Base-by-base conservation (phyloP, 2,888 invertebrate genomes). In the Drosophila putrida region DNA sequence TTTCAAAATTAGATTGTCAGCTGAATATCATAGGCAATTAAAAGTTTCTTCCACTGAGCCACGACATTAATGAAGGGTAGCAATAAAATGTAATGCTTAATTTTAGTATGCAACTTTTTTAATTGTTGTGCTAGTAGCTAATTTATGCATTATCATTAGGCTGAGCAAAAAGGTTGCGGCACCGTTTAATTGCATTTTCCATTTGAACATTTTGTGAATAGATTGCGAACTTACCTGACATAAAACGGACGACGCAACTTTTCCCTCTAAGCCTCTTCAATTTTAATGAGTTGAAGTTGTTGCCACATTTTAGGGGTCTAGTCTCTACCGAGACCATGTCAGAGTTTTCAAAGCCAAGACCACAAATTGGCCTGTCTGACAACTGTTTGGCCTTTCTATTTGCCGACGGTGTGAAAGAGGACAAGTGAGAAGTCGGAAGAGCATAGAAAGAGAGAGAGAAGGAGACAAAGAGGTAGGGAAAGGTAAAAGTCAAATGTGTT, bases 281-380 rank as follows among this genome's bases (percentile, higher is more conserved):
- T 66, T 82, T 80, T 82, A 82, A 82, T 82, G 80, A 83, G 78
- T 78, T 78, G 35, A 71, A 70, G 74, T 68, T 78, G 63, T 66
- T 55, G 54, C 67, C 69, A 44, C 57, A 63, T 49, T 77, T 71
- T 44, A 69, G 61, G 71, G 73, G 64, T 60, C 47, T 50, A 61
- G 36, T 54, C 46, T 20, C 51, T 33, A 39, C 47, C 55, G 49
- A 57, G 49, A 57, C 28, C 39, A 59, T 62, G 75, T 64, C 49
- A 76, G 60, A 71, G 44, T 63, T 63, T 57, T 53, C 47, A 75
- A 59, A 63, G 66, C 66, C 46, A 35, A 41, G 55, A 67, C 82
- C 78, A 50, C 82, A 80, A 73, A 80, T 80, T 80, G 80, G 80
- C 72, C 70, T 61, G 64, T 78, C 66, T 62, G 66, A 51, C 43